A percentile compares a stretch with the other conserved stretches of the same genome.
Conservation (phyloP, 2,113 vertebrate species). For the Centropus bengalensis region DNA sequence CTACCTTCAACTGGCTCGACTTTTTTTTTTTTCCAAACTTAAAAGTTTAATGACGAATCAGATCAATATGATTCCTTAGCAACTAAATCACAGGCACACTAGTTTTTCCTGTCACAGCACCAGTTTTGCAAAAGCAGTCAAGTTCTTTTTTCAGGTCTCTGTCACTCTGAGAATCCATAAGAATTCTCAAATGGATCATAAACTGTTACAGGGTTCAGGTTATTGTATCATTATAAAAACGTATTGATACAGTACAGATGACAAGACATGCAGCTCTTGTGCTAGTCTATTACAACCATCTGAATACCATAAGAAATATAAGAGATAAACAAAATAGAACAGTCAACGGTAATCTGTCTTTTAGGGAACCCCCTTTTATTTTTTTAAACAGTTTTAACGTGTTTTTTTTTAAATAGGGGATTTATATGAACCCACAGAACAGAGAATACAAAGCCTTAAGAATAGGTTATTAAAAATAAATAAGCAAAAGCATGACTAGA, state of each 20-base stretch:
- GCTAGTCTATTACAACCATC: slow-evolving; percentile 37
- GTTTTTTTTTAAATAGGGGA: neutral
- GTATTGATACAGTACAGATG: slow-evolving; percentile 75
- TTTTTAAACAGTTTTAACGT: neutral
- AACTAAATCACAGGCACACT: slow-evolving; percentile 74
- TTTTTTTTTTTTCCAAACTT: slow-evolving; percentile 47
- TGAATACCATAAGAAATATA: slow-evolving; percentile 38
- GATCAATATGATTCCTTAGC: slow-evolving; percentile 76
- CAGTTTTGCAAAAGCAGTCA: slow-evolving; percentile 77
- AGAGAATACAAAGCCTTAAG: neutral
- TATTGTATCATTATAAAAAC: slow-evolving; percentile 82
- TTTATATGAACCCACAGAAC: neutral
- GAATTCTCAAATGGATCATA: slow-evolving; percentile 82
- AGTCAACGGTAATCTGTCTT: slow-evolving; percentile 38
- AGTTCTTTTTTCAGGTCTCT: slow-evolving; percentile 74
- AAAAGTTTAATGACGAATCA: slow-evolving; percentile 77
- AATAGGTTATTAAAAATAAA: slow-evolving; percentile 6
- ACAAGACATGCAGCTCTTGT: slow-evolving; percentile 65
- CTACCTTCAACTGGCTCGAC: slow-evolving; percentile 25
- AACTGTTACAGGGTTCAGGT: slow-evolving; percentile 78
- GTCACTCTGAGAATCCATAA: slow-evolving; percentile 78
- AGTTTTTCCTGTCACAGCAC: slow-evolving; percentile 74
- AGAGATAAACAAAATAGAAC: slow-evolving; percentile 37
- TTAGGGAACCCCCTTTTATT: neutral
- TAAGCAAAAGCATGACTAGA: neutral